Conservation (phyloP, 2,888 invertebrate species). For the Athetis lepigone region DNA sequence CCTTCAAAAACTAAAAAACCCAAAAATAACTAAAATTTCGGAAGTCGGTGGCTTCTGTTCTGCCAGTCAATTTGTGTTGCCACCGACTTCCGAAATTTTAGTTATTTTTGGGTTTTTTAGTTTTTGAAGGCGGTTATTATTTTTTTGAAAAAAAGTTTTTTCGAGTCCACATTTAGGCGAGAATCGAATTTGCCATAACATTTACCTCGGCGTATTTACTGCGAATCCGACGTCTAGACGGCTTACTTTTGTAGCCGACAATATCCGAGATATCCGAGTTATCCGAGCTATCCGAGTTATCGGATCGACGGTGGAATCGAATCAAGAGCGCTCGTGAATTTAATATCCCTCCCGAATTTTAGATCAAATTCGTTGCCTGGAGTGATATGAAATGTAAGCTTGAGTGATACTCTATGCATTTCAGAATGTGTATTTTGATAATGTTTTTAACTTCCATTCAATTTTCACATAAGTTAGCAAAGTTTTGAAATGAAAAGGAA, state of each 20-base stretch:
- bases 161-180: conserved; percentile 28
- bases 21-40: too few species aligned
- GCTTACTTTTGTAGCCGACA: conserved; percentile 54
- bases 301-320: conserved; percentile 32
- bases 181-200: conserved; percentile 53
- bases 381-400: neutral
- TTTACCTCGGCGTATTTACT: conserved; percentile 50
- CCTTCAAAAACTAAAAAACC: too few species aligned
- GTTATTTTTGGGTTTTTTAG: too few species aligned
- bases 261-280: conserved; percentile 40
- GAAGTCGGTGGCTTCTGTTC: too few species aligned
- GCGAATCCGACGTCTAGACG: conserved; percentile 45
- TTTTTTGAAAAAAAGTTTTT: too few species aligned
- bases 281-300: too few species aligned
- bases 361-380: conserved; percentile 13
- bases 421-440: neutral
- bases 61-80: too few species aligned
- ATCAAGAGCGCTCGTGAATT: conserved; percentile 31
- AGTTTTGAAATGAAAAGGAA: too few species aligned
- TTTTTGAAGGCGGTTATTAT: too few species aligned
- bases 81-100: too few species aligned
- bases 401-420: conserved; percentile 9
- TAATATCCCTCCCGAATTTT: conserved; percentile 31
- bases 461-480: too few species aligned
- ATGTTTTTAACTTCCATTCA: too few species aligned